Base-by-base conservation (phyloP, 2,797 vertebrate species). In the Poecilia gillii region DNA sequence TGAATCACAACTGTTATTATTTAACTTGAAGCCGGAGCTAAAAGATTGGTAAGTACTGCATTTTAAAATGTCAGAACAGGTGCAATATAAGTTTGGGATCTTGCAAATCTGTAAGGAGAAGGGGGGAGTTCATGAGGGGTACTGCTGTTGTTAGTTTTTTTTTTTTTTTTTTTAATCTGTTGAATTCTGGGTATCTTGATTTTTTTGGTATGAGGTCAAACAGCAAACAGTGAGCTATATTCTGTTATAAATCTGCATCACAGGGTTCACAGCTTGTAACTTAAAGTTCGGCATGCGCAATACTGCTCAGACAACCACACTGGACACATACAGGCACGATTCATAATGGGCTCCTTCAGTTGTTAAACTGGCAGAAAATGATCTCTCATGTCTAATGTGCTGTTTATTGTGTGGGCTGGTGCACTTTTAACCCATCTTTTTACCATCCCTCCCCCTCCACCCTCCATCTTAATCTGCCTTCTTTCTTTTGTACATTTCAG, bases 401-500 rank as follows among this genome's bases (percentile, higher is more conserved):
- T 73, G 72, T 75, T 83, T 87, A 81, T 83, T 82, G 64, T 81
- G 76, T 79, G 74, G 72, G 66, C 53, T 78, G 55, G 23, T 78
- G 82, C 86, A 86, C 81, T 91, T 88, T 71, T 80, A 78, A 80
- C 55, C n/a, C n/a, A 16, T 23, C 41, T 41, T 39, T 66, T 68
- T 12, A 23, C n/a, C 13, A 31, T 46, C 46, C 43, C 7, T 70
- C 55, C 73, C 36, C 20, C 41, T 64, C 43, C 73, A 25, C 31
- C 28, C 64, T 8, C 20, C 20, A 13, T 41, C 20, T 25, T 53
- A 45, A 70, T 13, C 76, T 46, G 47, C 28, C 33, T 14, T n/a
- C 45, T 71, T 31, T 62, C 47, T 41, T 36, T 11, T 57, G 3
- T n/a, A 70, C 0, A 51, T 25, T 39, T 72, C 18, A 70, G 14